A percentile compares a stretch with the other conserved stretches of the same genome.
Evolutionary conservation across 2,888 invertebrate genomes (phyloP).

Genomic region (Biston stratarius): DNA sequence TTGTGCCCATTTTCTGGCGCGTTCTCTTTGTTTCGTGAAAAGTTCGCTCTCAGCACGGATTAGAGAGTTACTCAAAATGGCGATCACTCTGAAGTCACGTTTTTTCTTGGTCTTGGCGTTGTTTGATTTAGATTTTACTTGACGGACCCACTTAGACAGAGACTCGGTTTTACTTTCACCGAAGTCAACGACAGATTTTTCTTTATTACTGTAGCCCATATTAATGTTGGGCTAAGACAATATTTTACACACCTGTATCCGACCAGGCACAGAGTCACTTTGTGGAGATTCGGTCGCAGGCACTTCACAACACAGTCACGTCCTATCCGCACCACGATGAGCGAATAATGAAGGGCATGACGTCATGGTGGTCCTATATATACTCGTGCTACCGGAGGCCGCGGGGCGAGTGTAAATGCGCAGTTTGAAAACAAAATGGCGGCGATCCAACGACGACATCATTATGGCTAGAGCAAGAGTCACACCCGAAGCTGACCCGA

Average conservation of each 20-base stretch:
- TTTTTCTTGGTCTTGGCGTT: conserved; percentile 85
- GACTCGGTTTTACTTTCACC: conserved; percentile 86
- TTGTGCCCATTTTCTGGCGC: conserved; percentile 87
- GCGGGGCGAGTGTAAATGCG: conserved; percentile 62
- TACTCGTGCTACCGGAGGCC: conserved; percentile 59
- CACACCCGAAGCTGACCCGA: conserved; percentile 48
- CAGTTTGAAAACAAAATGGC: conserved; percentile 75
- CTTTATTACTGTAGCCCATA: conserved; percentile 80
- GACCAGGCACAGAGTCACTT: conserved; percentile 72
- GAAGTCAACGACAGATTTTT: conserved; percentile 80
- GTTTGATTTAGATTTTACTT: conserved; percentile 88
- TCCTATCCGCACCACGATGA: conserved; percentile 64
- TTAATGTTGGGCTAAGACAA: conserved; percentile 62
- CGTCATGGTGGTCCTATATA: conserved; percentile 70
- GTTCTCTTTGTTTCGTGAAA: conserved; percentile 87
- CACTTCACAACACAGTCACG: conserved; percentile 74
- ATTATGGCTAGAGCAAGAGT: conserved; percentile 30
- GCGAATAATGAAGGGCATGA: conserved; percentile 66
- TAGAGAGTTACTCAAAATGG: conserved; percentile 87
- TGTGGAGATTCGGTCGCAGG: conserved; percentile 58
- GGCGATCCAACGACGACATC: conserved; percentile 45
- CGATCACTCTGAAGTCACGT: conserved; percentile 88
- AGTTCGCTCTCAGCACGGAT: conserved; percentile 87
- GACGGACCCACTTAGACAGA: conserved; percentile 88
- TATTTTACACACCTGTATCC: conserved; percentile 83